Conservation (phyloP, 2,888 invertebrate genomes). For the Trichacis sp. region DNA sequence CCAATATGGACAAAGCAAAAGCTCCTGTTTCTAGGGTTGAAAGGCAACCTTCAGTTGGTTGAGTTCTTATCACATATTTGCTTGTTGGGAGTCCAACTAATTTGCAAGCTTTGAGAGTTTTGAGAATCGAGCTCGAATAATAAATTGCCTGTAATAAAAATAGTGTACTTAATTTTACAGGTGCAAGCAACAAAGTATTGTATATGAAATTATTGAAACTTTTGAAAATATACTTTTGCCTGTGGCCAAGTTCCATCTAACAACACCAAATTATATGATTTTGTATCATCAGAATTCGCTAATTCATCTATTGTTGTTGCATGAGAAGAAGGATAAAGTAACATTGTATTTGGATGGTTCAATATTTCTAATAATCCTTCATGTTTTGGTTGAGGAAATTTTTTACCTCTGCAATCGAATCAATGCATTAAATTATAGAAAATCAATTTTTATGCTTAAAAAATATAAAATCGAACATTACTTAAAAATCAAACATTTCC, state of each 20-base stretch:
- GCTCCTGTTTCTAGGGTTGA: constrained; percentile 92
- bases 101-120: constrained; percentile 84
- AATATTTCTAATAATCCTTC: constrained; percentile 77
- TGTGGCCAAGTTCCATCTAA: constrained; percentile 97
- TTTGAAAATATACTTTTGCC: constrained; percentile 82
- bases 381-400: constrained; percentile 80
- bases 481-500: constrained; percentile 77
- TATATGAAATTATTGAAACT: too few species aligned
- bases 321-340: constrained; percentile 84
- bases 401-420: constrained; percentile 81
- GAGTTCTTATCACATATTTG: constrained; percentile 92
- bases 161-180: too few species aligned
- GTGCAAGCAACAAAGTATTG: too few species aligned
- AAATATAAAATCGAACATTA: constrained; percentile 21
- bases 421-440: not conserved
- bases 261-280: constrained; percentile 81
- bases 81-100: constrained; percentile 80
- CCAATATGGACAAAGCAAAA: constrained; percentile 81
- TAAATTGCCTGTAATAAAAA: constrained; percentile 82
- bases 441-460: not conserved
- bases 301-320: constrained; percentile 78
- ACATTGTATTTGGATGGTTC: constrained; percentile 76
- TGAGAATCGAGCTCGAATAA: constrained; percentile 82
- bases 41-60: constrained; percentile 91
- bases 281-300: constrained; percentile 64